Base-by-base conservation (phyloP, 2,113 vertebrate genomes). In the Muntiacus muntjak region DNA sequence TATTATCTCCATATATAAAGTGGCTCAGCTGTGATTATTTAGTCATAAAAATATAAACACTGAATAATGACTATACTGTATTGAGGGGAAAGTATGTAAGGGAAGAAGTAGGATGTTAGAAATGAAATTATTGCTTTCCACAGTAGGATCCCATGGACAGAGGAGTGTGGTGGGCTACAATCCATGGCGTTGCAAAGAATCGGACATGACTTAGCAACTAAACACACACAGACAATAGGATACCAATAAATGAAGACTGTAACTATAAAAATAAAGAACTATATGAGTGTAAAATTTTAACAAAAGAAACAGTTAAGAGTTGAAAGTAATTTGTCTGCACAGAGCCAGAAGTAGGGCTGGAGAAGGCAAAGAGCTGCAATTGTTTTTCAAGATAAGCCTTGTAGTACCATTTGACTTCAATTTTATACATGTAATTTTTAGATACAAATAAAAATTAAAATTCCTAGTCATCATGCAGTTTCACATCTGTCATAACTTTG, bases 401-500 rank as follows among this genome's bases (percentile, higher is more conserved):
- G 5, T 11, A 84, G 50, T 43, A 85, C 16, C 28, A 95, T 60
- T 19, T 82, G 30, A 83, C 25, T 95, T 82, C 82, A 90, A 17
- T 81, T 58, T 45, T 71, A 97, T 45, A 85, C 52, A 95, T n/a
- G 12, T 45, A 71, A 79, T 71, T 81, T 86, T 81, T 76, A 26
- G 4, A 97, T 28, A 79, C 7, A 89, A 93, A 76, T 54, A 84
- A 76, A 90, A 90, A 57, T 60, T 88, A 28, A 95, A 97, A 78
- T 58, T 45, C 7, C 60, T 52, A 74, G 40, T n/a, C 23, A n/a
- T 43, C 28, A 40, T 19, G 30, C 40, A 91, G 54, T 64, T 88
- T 87, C 40, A 76, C 19, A 91, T 87, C 71, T 57, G 15, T 57
- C 74, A 55, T 25, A 13, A 76, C 45, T 91, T n/a, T 87, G 60